Percentiles rank a stretch among this genome's conserved stretches.
Evolutionary conservation across 2,113 vertebrate species (phyloP).

Genomic region (Saccopteryx leptura): DNA sequence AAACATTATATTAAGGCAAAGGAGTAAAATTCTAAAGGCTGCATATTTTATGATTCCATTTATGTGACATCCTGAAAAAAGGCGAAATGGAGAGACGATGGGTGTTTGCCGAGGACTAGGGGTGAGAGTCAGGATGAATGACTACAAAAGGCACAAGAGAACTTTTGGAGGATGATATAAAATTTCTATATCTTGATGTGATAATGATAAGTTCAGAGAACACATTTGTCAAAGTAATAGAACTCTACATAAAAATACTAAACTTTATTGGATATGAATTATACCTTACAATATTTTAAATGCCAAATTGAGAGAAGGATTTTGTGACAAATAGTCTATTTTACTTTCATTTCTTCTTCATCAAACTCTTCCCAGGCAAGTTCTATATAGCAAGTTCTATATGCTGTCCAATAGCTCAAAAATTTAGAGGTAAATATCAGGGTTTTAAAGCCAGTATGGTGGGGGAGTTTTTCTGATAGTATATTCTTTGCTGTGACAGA

Average conservation of each 20-base stretch:
- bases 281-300: neutral
- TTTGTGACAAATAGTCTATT: neutral
- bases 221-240: slow-evolving; percentile 2
- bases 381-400: neutral
- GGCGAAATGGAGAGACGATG: neutral
- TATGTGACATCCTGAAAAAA: neutral
- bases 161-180: neutral
- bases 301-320: neutral
- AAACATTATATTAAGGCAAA: neutral
- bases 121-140: too few species aligned
- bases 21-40: neutral
- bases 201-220: neutral
- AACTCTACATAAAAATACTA: neutral
- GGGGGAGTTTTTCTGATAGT: neutral
- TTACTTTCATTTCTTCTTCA: neutral
- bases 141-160: neutral
- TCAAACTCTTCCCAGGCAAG: neutral
- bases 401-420: neutral
- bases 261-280: neutral
- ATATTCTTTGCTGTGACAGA: neutral
- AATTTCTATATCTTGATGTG: neutral
- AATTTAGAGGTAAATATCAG: neutral
- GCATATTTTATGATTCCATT: neutral
- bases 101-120: neutral
- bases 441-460: neutral